These are phyloP conservation scores for Cyclina sinensis DNA, from an alignment of 1,140 invertebrate species.

Conservation along the genomic window DNA sequence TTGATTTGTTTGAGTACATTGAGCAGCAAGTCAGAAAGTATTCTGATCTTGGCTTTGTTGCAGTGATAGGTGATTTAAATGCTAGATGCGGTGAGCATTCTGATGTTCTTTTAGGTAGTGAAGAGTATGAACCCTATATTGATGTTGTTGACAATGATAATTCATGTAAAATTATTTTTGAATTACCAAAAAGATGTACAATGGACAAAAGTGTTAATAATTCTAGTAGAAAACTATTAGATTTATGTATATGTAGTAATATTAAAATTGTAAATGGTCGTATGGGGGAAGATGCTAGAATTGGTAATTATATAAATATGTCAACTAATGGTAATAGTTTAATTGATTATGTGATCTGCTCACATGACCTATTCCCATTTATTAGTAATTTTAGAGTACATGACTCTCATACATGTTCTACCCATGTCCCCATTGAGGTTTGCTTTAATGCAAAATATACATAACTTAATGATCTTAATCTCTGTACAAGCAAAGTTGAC, in stretches of 20 bases:
- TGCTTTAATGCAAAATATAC: neutral
- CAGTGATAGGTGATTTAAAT: conserved; percentile 11
- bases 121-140: neutral
- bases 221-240: conserved; percentile 12
- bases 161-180: no score
- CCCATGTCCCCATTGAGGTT: conserved; percentile 2
- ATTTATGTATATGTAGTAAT: conserved; percentile 18
- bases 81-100: neutral
- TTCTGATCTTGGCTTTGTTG: neutral
- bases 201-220: conserved; percentile 31
- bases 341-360: conserved; percentile 31
- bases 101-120: neutral
- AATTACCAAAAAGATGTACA: neutral
- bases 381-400: neutral
- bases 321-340: conserved; percentile 8
- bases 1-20: neutral
- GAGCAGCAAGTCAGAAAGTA: neutral
- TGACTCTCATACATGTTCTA: neutral
- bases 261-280: conserved; percentile 29
- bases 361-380: neutral
- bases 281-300: conserved; percentile 20
- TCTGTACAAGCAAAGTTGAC: neutral
- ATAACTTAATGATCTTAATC: neutral
- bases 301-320: neutral
- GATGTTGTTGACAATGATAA: neutral